Evolutionary conservation across 2,797 vertebrate species (phyloP).

Genomic region (Leptatherina wallacei): DNA sequence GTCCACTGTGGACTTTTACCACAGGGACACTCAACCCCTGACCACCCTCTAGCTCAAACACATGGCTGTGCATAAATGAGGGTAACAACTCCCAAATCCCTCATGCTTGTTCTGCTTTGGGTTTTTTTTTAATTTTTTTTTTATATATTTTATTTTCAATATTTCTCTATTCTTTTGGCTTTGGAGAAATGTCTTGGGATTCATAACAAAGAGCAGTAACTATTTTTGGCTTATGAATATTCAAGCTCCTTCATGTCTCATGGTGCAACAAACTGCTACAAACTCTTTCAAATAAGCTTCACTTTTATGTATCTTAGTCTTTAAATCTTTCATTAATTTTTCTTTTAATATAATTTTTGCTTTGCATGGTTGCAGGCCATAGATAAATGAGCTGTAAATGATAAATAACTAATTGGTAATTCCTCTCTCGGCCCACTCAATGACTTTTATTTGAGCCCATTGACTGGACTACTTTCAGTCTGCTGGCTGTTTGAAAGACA

Average conservation of each 20-base stretch:
- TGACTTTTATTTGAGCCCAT: slow-evolving; percentile 57
- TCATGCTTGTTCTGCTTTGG: slow-evolving; percentile 7
- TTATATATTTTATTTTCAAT: not conserved
- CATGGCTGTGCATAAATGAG: slow-evolving; percentile 70
- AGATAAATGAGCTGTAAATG: slow-evolving; percentile 52
- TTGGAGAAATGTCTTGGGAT: not conserved
- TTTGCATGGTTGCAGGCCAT: not conserved
- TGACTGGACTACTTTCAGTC: slow-evolving; percentile 61
- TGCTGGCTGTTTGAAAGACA: slow-evolving; percentile 52
- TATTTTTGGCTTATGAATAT: slow-evolving; percentile 57
- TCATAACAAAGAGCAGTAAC: slow-evolving; percentile 24
- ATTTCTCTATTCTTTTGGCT: slow-evolving; percentile 21
- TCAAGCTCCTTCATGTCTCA: slow-evolving; percentile 32
- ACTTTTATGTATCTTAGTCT: slow-evolving; percentile 11
- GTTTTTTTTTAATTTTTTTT: not conserved
- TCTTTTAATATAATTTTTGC: slow-evolving; percentile 21
- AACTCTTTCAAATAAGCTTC: slow-evolving; percentile 26
- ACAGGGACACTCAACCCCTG: slow-evolving; percentile 45
- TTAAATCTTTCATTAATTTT: slow-evolving; percentile 10
- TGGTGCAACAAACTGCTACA: slow-evolving; percentile 42
- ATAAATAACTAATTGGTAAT: slow-evolving; percentile 64
- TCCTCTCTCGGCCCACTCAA: slow-evolving; percentile 35
- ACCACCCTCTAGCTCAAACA: slow-evolving; percentile 36
- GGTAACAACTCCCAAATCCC: slow-evolving; percentile 34
- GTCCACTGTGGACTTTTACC: slow-evolving; percentile 70